Evolutionary conservation across 2,888 invertebrate species (phyloP).

Genomic region (Stegophylla sp.): DNA sequence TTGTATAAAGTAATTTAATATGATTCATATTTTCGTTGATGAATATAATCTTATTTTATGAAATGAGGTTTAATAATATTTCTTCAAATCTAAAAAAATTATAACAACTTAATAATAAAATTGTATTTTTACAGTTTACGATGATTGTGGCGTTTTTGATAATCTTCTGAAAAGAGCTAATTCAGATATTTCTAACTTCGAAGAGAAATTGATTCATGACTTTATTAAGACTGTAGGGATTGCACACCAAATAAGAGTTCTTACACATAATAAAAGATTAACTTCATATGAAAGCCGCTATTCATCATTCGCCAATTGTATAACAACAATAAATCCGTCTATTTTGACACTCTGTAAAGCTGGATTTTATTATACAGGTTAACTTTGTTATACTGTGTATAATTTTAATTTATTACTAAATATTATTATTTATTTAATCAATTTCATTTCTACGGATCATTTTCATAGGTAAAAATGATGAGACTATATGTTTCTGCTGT

Average conservation of each 20-base stretch:
- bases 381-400: neutral
- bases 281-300: neutral
- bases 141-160: neutral
- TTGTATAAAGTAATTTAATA: too few relatives aligned
- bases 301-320: neutral
- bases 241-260: neutral
- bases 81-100: too few relatives aligned
- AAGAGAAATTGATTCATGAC: neutral
- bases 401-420: neutral
- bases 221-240: neutral
- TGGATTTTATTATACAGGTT: conserved; percentile 1
- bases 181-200: neutral
- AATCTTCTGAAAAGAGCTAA: neutral
- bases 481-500: neutral
- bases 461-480: neutral
- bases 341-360: neutral
- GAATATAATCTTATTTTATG: too few relatives aligned
- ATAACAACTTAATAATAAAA: too few relatives aligned
- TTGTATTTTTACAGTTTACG: too few relatives aligned
- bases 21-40: too few relatives aligned
- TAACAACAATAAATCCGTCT: neutral
- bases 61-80: too few relatives aligned
- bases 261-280: too few relatives aligned
- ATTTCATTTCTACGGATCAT: conserved; percentile 16
- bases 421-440: neutral